Evolutionary conservation across 2,888 invertebrate genomes (phyloP), one percentile per base, ranked within the genome.

Genomic region (Lasioglossum marginatum): DNA sequence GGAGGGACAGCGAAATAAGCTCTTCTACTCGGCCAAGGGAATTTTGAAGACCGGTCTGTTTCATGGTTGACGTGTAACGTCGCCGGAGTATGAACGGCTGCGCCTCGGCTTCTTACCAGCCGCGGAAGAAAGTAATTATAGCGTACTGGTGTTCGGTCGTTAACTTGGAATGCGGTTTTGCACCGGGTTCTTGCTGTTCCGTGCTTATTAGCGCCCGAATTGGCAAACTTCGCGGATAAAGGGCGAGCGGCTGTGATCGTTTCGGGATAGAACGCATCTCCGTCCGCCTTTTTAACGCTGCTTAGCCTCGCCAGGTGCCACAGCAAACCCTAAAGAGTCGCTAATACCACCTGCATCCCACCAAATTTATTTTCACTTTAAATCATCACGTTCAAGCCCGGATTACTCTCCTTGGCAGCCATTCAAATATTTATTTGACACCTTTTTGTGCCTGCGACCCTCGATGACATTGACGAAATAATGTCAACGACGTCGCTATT

Each of bases 51-150:
- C 23, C 27, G 52, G 70, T 27, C 23, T 40, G 60, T 75, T 75
- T 60, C 57, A 76, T 63, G 76, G 37, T 40, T 76, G 37, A 76
- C 63, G 76, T 45, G 40, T 63, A 45, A 76, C 43, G 37, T 23
- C 52, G 16, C 23, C 19, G 14, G 34, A 52, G 23, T 37, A 37
- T 52, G 60, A 60, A 27, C 60, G 27, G 60, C 27, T 52, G 31
- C 31, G 37, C n/a, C 31, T 52, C 34, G 12, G 73, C n/a, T 48
- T 37, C 8, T 68, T 74, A 40, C 37, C 48, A 23, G 37, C 37
- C 52, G 8, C 34, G 57, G 57, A 74, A 57, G 74, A 63, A 63
- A n/a, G 43, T 70, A 40, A 70, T 70, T 70, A 40, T 40, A 40
- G 70, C 40, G 40, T 70, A n/a, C 34, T 14, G 34, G n/a, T n/a